Conservation (phyloP, 2,113 vertebrate genomes). For the Petrocephalus microphthalmus region DNA sequence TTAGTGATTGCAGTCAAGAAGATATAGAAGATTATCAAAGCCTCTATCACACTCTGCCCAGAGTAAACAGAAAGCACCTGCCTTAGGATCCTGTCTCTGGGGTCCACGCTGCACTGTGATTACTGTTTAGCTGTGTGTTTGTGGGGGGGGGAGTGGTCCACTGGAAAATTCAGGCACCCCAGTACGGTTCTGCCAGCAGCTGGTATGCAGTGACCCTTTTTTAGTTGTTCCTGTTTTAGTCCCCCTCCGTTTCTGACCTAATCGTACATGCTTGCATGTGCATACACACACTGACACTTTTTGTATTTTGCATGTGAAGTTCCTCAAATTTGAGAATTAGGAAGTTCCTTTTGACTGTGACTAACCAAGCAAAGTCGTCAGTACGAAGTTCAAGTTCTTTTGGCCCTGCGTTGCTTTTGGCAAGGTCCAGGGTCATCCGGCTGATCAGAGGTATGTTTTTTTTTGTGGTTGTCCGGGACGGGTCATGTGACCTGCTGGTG, state of each 20-base stretch:
- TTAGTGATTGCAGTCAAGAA: not conserved
- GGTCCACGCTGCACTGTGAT: not conserved
- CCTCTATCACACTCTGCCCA: not conserved
- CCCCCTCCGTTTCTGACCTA: not conserved
- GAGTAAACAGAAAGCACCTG: not conserved
- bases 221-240: not conserved
- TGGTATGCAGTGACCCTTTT: not conserved
- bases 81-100: not conserved
- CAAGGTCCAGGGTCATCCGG: not conserved
- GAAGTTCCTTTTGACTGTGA: constrained; percentile 9
- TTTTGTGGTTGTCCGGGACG: not conserved
- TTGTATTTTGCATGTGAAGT: constrained; percentile 14
- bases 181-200: not conserved
- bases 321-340: constrained; percentile 22
- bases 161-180: not conserved
- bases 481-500: not conserved
- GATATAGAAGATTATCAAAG: not conserved
- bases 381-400: not conserved
- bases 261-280: not conserved
- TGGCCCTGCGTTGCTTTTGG: not conserved
- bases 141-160: not conserved
- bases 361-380: not conserved
- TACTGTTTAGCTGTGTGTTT: not conserved
- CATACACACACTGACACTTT: not conserved
- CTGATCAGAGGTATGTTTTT: not conserved